These are phyloP conservation scores for Macroramphosus scolopax DNA, from an alignment of 2,797 vertebrate species.

Conservation along the genomic window DNA sequence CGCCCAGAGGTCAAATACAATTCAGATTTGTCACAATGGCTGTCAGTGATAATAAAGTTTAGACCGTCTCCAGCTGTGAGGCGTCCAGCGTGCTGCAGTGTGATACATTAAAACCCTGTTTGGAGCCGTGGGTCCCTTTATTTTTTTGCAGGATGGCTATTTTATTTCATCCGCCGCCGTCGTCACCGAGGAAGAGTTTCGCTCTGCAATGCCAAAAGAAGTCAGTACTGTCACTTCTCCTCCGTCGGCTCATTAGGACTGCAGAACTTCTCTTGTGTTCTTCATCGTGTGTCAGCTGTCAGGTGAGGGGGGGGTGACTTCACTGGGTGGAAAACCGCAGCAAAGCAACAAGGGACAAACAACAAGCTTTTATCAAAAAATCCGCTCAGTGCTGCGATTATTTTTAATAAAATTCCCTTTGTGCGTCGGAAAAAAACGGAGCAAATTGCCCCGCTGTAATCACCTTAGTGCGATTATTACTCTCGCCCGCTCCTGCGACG, in stretches of 20 bases:
- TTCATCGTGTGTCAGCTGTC: no score
- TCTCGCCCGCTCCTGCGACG: conserved; percentile 15
- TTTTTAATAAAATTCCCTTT: conserved; percentile 39
- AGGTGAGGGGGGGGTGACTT: no score
- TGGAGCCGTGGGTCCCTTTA: no score
- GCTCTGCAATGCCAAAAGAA: conserved; percentile 16
- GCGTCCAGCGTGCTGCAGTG: no score
- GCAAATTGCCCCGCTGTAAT: conserved; percentile 37
- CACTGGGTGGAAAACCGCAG: conserved; percentile 15
- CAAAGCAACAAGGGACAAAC: conserved; percentile 12
- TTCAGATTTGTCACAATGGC: conserved; percentile 31
- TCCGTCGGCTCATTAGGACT: no score
- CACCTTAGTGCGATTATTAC: conserved; percentile 21
- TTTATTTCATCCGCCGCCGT: conserved; percentile 14
- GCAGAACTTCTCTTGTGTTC: no score
- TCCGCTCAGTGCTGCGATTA: conserved; percentile 1
- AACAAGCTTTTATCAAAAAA: conserved; percentile 22
- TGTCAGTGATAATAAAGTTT: conserved; percentile 17
- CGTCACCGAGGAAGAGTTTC: conserved; percentile 9
- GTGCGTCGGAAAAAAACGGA: conserved; percentile 39
- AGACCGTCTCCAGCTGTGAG: conserved; percentile 9
- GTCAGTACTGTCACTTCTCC: no score
- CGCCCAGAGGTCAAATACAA: conserved; percentile 52
- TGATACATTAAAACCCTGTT: no score
- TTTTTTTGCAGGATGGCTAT: no score